A percentile compares a stretch with the other conserved stretches of the same genome.
Conservation (phyloP, 2,113 vertebrate genomes). For the Dryoscopus gambensis region DNA sequence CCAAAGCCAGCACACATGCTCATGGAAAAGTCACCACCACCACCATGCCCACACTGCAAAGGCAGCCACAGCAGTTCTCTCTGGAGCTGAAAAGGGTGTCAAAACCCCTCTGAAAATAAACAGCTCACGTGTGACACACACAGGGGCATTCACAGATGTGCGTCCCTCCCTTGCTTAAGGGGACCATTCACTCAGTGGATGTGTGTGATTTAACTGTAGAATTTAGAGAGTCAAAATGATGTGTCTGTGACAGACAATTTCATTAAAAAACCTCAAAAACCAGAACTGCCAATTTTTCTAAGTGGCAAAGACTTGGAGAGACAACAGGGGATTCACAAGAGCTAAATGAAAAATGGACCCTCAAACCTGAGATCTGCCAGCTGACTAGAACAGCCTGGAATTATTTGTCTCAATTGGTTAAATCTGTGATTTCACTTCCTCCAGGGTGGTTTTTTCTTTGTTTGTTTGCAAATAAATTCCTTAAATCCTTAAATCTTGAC, state of each 20-base stretch:
- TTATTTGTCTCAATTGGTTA: background rate
- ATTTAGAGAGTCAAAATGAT: background rate
- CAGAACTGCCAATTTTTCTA: background rate
- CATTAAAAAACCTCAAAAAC: fast-evolving
- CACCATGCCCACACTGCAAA: background rate
- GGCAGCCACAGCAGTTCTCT: background rate
- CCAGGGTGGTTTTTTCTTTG: background rate
- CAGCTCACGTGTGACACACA: background rate
- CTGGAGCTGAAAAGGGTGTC: background rate
- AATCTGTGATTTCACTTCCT: background rate
- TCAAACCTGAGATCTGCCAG: background rate
- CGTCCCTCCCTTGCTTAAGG: background rate
- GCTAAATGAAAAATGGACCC: background rate
- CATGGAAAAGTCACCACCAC: background rate
- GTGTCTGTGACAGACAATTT: background rate
- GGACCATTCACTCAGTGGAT: background rate
- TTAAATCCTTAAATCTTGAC: background rate
- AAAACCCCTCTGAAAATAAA: background rate
- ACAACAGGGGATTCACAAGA: background rate
- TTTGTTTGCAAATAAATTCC: background rate
- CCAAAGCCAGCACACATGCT: fast-evolving
- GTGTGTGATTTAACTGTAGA: background rate
- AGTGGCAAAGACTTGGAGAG: background rate
- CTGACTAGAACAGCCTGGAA: background rate
- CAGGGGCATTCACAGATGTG: fast-evolving